phyloP scores from a whole-genome alignment of 2,888 invertebrate genomes.

The Synanthedon myopaeformis region DNA sequence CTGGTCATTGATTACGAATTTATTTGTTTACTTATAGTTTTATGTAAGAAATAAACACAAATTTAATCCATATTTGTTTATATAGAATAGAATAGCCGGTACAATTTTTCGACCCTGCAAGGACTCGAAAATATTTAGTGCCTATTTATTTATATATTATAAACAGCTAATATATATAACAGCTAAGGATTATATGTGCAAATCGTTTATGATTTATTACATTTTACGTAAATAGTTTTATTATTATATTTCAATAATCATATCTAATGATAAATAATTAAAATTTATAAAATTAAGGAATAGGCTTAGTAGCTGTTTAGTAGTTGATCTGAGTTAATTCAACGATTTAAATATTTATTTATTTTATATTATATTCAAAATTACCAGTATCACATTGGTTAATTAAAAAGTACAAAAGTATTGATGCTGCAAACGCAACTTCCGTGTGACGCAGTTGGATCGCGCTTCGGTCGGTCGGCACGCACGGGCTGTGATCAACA shows the following conservation, averaged over 20 bases:
- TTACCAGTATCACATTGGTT: too few relatives aligned
- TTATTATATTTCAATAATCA: too few relatives aligned
- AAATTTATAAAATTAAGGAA: too few relatives aligned
- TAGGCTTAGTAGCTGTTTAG: too few relatives aligned
- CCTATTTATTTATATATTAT: not conserved
- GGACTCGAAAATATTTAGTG: not conserved
- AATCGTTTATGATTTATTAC: not conserved
- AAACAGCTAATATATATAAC: not conserved
- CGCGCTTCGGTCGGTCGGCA: conserved; percentile 21
- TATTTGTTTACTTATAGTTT: too few relatives aligned
- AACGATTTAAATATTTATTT: too few relatives aligned
- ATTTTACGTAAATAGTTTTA: not conserved
- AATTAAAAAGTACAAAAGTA: not conserved
- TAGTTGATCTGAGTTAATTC: too few relatives aligned
- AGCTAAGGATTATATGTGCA: not conserved
- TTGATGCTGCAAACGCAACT: conserved; percentile 11
- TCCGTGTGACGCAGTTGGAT: conserved; percentile 29
- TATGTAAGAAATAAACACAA: too few relatives aligned
- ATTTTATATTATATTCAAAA: too few relatives aligned
- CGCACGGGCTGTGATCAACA: conserved; percentile 23
- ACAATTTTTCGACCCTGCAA: not conserved
- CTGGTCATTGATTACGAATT: conserved; percentile 2
- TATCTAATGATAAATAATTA: too few relatives aligned
- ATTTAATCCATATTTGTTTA: not conserved
- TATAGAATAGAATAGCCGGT: not conserved